Evolutionary conservation across 2,888 invertebrate species (phyloP).

Genomic region (Acanthosoma haemorrhoidale): DNA sequence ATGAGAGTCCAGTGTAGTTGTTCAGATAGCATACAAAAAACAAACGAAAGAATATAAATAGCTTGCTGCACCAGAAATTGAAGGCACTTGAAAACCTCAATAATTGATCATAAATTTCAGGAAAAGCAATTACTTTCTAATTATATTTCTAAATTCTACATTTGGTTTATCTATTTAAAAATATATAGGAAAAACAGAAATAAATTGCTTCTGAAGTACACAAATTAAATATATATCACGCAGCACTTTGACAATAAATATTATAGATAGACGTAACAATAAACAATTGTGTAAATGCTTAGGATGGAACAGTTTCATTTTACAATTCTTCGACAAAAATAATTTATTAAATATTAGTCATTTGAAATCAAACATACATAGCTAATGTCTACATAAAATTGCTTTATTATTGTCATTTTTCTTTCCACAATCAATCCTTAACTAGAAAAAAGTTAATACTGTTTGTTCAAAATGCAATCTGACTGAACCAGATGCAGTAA

Average conservation of each 20-base stretch:
- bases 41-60: too few relatives aligned
- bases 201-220: too few relatives aligned
- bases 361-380: too few relatives aligned
- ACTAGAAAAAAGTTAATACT: neutral
- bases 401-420: neutral
- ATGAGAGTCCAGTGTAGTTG: too few relatives aligned
- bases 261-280: neutral
- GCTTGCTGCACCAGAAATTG: too few relatives aligned
- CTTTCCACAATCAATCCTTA: neutral
- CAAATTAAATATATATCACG: neutral
- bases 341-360: too few relatives aligned
- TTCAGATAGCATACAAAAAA: too few relatives aligned
- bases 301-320: neutral
- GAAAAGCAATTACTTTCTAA: neutral
- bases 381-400: neutral
- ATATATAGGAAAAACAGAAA: too few relatives aligned
- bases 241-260: too few relatives aligned
- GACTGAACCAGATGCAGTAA: neutral
- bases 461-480: neutral
- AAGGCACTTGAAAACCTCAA: conserved; percentile 6
- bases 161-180: neutral
- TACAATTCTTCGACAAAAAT: too few relatives aligned
- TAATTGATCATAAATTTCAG: too few relatives aligned
- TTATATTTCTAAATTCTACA: neutral
- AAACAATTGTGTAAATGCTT: neutral